phyloP scores from a whole-genome alignment of 2,113 vertebrate genomes.

The Macaca mulatta region DNA sequence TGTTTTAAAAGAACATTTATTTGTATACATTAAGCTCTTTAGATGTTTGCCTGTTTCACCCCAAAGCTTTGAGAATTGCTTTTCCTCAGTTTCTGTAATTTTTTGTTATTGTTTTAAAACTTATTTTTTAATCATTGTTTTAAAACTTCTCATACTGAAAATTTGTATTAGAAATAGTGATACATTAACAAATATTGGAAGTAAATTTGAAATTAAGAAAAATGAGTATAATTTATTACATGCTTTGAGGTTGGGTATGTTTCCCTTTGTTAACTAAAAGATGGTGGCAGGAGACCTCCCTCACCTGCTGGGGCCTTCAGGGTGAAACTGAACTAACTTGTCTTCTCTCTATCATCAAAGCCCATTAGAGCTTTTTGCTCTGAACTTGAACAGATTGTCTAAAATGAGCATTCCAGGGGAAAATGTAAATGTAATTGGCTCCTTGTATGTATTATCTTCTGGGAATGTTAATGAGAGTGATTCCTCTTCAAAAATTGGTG shows the following conservation, averaged over 20 bases:
- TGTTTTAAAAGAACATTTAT: background rate
- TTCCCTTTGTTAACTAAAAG: background rate
- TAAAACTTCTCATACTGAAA: background rate
- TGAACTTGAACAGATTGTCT: slow-evolving; percentile 48
- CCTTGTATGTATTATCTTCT: background rate
- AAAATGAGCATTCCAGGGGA: slow-evolving; percentile 32
- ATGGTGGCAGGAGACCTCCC: background rate
- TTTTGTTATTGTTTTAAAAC: slow-evolving; percentile 6
- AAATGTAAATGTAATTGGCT: slow-evolving; percentile 4
- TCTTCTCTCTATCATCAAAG: slow-evolving; percentile 41
- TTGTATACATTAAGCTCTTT: background rate
- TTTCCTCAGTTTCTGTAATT: background rate
- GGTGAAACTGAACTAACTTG: background rate
- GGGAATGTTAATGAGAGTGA: background rate
- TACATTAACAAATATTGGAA: background rate
- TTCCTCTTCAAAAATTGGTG: slow-evolving; percentile 5
- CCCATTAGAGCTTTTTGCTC: slow-evolving; percentile 10
- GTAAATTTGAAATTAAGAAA: slow-evolving; percentile 7
- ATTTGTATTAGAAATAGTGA: background rate
- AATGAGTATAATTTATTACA: background rate
- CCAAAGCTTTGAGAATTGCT: background rate
- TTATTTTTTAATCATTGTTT: background rate
- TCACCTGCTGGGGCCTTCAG: background rate
- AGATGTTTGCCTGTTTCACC: background rate
- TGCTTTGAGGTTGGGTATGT: background rate